Evolutionary conservation across 2,888 invertebrate species (phyloP), one percentile per base, ranked within the genome.

Genomic region (Xanthia togata): DNA sequence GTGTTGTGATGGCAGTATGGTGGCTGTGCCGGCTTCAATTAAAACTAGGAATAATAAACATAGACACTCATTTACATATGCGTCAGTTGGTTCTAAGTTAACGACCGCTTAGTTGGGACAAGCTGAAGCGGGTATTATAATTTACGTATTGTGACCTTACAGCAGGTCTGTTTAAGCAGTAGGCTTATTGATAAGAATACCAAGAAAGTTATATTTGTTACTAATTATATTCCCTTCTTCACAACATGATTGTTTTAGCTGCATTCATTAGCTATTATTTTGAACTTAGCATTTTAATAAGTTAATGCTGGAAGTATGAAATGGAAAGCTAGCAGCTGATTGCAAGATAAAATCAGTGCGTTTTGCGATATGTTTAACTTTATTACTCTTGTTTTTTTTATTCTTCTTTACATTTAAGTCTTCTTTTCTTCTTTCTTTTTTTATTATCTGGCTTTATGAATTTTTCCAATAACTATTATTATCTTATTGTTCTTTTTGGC

Each of bases 11-110:
- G 63, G 89, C 89, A 81, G 76, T 63, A 72, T 84, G 84, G 81
- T 82, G 87, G 86, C 85, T 81, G 82, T 90, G 92, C 92, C 90
- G 76, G 89, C 91, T 92, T 92, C 94, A 94, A 94, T 93, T 93
- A 94, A 93, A 93, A 91, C 93, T 92, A 91, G 91, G 80, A 93
- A 93, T 91, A 94, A 94, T 93, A 94, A 94, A 94, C 94, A 92
- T 79, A 85, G 88, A 85, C 87, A 87, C 92, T 93, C 93, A 94
- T 93, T 93, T 93, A 93, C 93, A 91, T 91, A 89, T 87, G 88
- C 91, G 90, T 91, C 92, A 92, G 93, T 91, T 92, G 91, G 92
- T 90, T 90, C 91, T 83, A 91, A 92, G 88, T 92, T 93, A 91
- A 92, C 90, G 90, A 90, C 86, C 79, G 82, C 63, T 31, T 89